Base-by-base conservation (phyloP, 2,888 invertebrate species). In the Melolontha melolontha region DNA sequence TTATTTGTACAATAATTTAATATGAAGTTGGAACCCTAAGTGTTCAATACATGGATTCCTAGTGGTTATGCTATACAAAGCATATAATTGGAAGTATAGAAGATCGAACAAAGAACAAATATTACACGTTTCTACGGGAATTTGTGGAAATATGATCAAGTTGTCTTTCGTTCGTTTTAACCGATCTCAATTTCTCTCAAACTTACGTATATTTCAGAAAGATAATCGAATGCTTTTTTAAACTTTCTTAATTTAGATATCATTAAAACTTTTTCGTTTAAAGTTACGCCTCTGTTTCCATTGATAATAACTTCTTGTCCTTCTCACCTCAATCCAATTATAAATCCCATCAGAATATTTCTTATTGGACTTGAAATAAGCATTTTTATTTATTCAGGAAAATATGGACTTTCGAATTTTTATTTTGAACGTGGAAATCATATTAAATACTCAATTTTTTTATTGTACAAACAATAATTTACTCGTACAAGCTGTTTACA, bases 171-270 rank as follows among this genome's bases (percentile, higher is more conserved):
- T 62, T 11, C 47, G 16, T 47, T 47, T 47, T 39, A 47, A 47
- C n/a, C 51, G 16, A 29, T 27, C 66, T 67, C 51, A 67, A 51
- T 59, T 67, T 52, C 59, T 12, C 52, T 22, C 51, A 42, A 59
- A 62, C 62, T 67, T 59, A 34, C 50, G 47, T 55, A 40, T 68
- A 55, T 64, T 64, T 64, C 59, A 22, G 29, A 66, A 71, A 72
- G 71, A 74, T 74, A 75, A 75, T 75, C 73, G 73, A 73, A 74
- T 73, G 70, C 72, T 72, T 71, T 66, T 70, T 70, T 66, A 75
- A 76, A 75, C 73, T 76, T 77, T 76, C 71, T 71, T 75, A 75
- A 77, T 76, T 77, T 75, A 71, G 73, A 74, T 75, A 73, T 75
- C 75, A 71, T 76, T 75, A 75, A 74, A 75, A 76, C 75, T 75